Evolutionary conservation across 2,888 invertebrate genomes (phyloP), one percentile per base, ranked within the genome.

Genomic region (Drosophila eohydei): DNA sequence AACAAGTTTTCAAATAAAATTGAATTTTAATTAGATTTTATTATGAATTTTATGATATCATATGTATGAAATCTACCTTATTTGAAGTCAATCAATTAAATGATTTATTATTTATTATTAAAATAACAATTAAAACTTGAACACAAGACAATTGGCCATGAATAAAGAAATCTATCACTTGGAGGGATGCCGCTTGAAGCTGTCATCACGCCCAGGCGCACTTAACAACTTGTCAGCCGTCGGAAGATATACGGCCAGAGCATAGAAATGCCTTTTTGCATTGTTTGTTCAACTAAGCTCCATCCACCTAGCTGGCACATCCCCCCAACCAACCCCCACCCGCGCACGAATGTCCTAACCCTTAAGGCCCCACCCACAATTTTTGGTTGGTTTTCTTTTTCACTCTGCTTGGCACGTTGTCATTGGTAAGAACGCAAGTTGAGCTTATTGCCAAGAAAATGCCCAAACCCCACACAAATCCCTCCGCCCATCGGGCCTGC

Each of bases 351-450:
- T 36, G 30, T 50, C 43, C 41, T 16, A 51, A 28, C 56, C 30
- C 71, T 28, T 28, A 9, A 28, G 16, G 30, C 40, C 40, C 62
- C 61, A 40, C 41, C 34, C 52, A 26, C 59, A 48, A 5, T 14
- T 0, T 16, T 16, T 36, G 44, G 51, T 55, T 67, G 65, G 56
- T 73, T 71, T 82, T 66, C 71, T 62, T 68, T 64, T 65, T 58
- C 59, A 41, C 16, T 26, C 38, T 32, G 44, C 63, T 38, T 46
- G 30, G 40, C 38, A 59, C 72, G 38, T 87, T 83, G 85, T 84
- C 85, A 83, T 83, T 87, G 88, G 78, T 60, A 75, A 80, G 67
- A 84, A 75, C 70, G 61, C 71, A 71, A 71, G 71, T 65, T 65
- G 58, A 81, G 84, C 86, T 74, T 79, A 69, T 74, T 81, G 83